Evolutionary conservation across 1,140 invertebrate genomes (phyloP).

Genomic region (Venustaconcha ellipsiformis): DNA sequence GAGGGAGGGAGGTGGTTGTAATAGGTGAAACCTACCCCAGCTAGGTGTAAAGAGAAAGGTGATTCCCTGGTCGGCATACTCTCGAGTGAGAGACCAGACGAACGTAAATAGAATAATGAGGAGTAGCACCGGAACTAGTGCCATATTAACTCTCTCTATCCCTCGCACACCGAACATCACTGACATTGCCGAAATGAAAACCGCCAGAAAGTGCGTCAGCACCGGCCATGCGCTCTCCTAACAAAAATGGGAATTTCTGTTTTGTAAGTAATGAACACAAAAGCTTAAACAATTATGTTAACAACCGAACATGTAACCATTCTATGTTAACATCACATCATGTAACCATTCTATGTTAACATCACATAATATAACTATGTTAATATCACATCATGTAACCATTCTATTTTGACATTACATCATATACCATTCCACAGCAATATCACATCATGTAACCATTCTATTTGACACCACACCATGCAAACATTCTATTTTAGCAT

Average conservation of each 20-base stretch:
- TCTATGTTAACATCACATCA: too few species aligned
- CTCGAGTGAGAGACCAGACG: slow-evolving; percentile 55
- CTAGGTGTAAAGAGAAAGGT: slow-evolving; percentile 58
- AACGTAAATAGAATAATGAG: slow-evolving; percentile 61
- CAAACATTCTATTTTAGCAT: too few species aligned
- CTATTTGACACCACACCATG: too few species aligned
- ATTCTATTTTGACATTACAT: too few species aligned
- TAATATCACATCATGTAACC: too few species aligned
- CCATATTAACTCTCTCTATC: slow-evolving; percentile 64
- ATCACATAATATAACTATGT: too few species aligned
- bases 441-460: too few species aligned
- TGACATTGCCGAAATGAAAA: slow-evolving; percentile 49
- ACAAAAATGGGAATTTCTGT: slow-evolving; percentile 3
- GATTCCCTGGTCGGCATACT: slow-evolving; percentile 52
- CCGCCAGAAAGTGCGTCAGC: slow-evolving; percentile 48
- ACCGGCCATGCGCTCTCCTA: slow-evolving; percentile 61
- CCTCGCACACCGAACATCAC: slow-evolving; percentile 59
- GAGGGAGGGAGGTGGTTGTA: background rate
- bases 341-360: too few species aligned
- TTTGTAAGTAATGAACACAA: too few species aligned
- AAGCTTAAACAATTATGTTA: too few species aligned
- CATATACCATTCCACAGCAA: too few species aligned
- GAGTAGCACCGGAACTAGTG: slow-evolving; percentile 59
- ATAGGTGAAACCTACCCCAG: slow-evolving; percentile 49
- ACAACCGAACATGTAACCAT: too few species aligned